Base-by-base conservation (phyloP, 92 coral and sea anemone species). In the Nematostella vectensis region DNA sequence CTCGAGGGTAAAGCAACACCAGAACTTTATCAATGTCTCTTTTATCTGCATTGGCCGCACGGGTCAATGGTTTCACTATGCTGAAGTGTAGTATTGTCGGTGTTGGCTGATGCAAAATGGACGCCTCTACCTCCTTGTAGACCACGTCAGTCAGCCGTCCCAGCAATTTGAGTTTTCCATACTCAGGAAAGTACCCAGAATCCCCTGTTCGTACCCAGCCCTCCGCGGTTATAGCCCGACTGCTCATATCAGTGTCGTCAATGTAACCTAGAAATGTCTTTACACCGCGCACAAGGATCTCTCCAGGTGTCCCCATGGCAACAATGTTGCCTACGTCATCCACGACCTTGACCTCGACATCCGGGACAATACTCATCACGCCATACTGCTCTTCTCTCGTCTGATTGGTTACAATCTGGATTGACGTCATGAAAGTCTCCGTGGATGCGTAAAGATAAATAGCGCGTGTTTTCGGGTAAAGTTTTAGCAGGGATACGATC, bases 121-220 rank as follows among this genome's bases (percentile, higher is more conserved):
- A n/a, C n/a, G 51, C 72, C 29, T 66, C 72, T 15, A 55, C 63
- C 15, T 16, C 37, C 27, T 47, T 55, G 29, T 26, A 36, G 26
- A 66, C 55, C 55, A 66, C 27, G 23, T 66, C 62, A 19, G 61
- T 44, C 53, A 17, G 18, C 16, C 72, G 48, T 4, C 72, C 72
- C 56, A 66, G 72, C 24, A 66, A 54, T 55, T 55, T 66, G 2
- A 66, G 36, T 33, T 52, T 66, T 19, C 62, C 72, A 22, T 59
- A 52, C 54, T 54, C 72, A 29, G 31, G 53, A 62, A 66, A 54
- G 62, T 54, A 49, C 11, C 72, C 72, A 66, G 54, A 66, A 54
- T 66, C 72, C 29, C 63, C 17, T 15, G 63, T 55, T 10, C 47
- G 63, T 49, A 66, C 72, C 72, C 72, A 66, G 11, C 62, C 72